A percentile compares a stretch with the other conserved stretches of the same genome.
Conservation (phyloP, 1,140 invertebrate species). For the Ceratitis capitata region DNA sequence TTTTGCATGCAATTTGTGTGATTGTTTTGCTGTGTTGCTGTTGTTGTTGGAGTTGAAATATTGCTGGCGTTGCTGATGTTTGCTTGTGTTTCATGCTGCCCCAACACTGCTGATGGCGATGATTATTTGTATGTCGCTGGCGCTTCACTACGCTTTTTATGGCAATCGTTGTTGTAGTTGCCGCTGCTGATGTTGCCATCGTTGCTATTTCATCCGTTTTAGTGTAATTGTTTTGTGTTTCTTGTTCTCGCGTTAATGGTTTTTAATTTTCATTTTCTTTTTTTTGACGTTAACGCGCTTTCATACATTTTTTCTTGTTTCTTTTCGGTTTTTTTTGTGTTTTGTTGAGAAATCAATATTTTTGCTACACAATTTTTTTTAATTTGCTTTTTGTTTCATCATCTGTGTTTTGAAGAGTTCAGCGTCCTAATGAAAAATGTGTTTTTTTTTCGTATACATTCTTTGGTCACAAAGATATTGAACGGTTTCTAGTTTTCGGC, state of each 20-base stretch:
- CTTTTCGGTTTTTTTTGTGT: not conserved
- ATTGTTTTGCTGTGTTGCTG: not conserved
- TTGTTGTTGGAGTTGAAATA: not conserved
- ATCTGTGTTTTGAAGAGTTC: not conserved
- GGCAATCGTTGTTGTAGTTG: not conserved
- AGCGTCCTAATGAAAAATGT: not conserved
- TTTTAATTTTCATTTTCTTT: conserved; percentile 6
- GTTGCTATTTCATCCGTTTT: not conserved
- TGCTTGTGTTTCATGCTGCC: not conserved
- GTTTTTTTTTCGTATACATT: no score
- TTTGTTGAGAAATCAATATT: not conserved
- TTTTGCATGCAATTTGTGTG: not conserved
- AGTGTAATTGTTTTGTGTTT: conserved; percentile 20
- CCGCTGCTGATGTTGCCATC: not conserved
- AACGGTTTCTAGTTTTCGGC: no score
- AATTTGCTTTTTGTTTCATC: not conserved
- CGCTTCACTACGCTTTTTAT: not conserved
- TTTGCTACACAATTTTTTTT: not conserved
- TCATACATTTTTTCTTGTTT: not conserved
- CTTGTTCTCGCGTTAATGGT: conserved; percentile 17
- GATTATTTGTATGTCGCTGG: not conserved
- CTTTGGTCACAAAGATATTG: no score
- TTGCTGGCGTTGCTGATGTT: not conserved
- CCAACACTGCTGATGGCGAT: not conserved
- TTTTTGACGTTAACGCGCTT: not conserved